Conservation (phyloP, 2,113 vertebrate species). For the Saimiri boliviensis region DNA sequence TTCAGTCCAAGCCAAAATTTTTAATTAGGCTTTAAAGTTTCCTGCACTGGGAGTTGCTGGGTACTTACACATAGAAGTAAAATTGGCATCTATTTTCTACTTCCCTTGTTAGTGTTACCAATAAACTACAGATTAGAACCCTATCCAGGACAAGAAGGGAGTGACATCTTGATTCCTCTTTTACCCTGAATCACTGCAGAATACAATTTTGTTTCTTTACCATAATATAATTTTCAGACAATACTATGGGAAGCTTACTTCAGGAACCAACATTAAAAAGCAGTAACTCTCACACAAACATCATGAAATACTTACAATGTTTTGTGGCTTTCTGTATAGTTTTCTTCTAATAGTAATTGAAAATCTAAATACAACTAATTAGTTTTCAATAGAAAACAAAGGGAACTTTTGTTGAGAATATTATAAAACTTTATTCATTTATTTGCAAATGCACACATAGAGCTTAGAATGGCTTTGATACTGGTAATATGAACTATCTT, state of each 20-base stretch:
- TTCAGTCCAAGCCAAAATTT: background rate
- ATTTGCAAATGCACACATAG: constrained; percentile 33
- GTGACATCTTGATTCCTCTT: background rate
- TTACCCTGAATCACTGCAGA: background rate
- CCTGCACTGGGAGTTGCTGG: background rate
- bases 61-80: background rate
- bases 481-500: background rate
- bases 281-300: background rate
- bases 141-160: background rate
- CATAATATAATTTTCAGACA: background rate
- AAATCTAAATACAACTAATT: constrained; percentile 55
- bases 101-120: background rate
- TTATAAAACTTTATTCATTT: constrained; percentile 38
- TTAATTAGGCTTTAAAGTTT: background rate
- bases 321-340: constrained; percentile 39
- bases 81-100: background rate
- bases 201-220: background rate
- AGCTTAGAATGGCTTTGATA: background rate
- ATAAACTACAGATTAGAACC: background rate
- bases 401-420: background rate
- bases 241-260: background rate
- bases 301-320: background rate
- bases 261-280: constrained; percentile 53
- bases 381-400: constrained; percentile 44
- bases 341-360: constrained; percentile 55